Conservation (phyloP, 2,797 vertebrate genomes). For the Synanceia verrucosa region DNA sequence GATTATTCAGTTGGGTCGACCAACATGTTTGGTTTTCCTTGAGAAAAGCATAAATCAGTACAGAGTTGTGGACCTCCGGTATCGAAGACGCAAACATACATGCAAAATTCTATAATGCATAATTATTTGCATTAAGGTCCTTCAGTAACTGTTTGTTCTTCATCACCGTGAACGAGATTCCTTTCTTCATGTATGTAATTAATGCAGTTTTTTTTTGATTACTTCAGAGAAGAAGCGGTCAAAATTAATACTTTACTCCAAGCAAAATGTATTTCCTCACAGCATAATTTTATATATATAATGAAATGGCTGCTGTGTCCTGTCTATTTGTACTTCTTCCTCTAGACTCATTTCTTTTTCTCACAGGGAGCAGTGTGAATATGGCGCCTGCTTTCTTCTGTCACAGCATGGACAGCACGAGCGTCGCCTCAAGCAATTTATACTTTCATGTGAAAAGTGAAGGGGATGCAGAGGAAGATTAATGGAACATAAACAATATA, state of each 20-base stretch:
- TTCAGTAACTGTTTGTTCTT: constrained; percentile 72
- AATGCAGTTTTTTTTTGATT: constrained; percentile 76
- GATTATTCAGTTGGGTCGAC: constrained; percentile 66
- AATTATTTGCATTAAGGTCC: constrained; percentile 62
- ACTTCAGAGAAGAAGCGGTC: constrained; percentile 44
- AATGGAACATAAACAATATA: constrained; percentile 81
- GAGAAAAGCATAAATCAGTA: constrained; percentile 50
- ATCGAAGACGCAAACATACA: constrained; percentile 36
- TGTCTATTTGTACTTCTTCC: neutral
- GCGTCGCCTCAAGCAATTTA: constrained; percentile 71
- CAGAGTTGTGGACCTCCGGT: constrained; percentile 47
- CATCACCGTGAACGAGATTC: constrained; percentile 71
- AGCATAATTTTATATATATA: constrained; percentile 46
- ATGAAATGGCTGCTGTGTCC: constrained; percentile 44
- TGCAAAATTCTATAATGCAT: neutral
- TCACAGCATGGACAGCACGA: constrained; percentile 53
- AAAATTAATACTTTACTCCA: constrained; percentile 63
- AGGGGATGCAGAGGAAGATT: constrained; percentile 68
- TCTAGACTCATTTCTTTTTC: neutral
- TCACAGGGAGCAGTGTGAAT: constrained; percentile 40
- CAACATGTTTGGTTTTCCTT: constrained; percentile 64
- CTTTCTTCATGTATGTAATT: constrained; percentile 78
- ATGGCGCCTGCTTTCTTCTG: constrained; percentile 34
- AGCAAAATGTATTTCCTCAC: constrained; percentile 44
- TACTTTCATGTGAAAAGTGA: constrained; percentile 75